Percentiles rank a stretch among this genome's conserved stretches.
Evolutionary conservation across 2,113 vertebrate genomes (phyloP).

Genomic region (Anarrhichthys ocellatus): DNA sequence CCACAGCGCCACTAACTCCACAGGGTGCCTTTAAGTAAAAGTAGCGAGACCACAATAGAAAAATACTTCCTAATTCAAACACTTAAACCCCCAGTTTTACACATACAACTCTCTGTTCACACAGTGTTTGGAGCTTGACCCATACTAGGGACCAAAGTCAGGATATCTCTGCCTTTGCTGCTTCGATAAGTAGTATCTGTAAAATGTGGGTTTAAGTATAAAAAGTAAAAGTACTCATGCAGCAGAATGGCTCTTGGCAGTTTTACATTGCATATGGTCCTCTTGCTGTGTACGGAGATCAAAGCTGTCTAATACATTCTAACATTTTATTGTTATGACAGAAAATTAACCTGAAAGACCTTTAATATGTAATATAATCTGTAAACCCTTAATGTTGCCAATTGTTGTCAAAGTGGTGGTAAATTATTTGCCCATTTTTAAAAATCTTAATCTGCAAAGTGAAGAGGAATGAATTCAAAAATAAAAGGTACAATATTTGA

Average conservation of each 20-base stretch:
- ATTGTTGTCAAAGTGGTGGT: neutral
- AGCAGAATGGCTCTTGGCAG: neutral
- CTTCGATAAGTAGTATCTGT: neutral
- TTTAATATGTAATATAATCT: neutral
- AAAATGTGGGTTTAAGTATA: neutral
- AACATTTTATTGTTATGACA: neutral
- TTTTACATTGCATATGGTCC: neutral
- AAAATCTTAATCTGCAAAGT: neutral
- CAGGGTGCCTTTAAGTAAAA: too few species aligned
- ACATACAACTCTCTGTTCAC: neutral
- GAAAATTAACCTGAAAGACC: neutral
- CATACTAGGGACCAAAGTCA: neutral
- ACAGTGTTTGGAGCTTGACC: neutral
- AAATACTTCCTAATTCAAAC: too few species aligned
- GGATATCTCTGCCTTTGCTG: neutral
- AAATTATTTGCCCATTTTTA: too few species aligned
- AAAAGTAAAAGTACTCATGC: neutral
- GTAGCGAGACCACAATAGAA: too few species aligned
- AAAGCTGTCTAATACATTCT: neutral
- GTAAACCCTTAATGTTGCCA: neutral
- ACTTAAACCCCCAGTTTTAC: too few species aligned
- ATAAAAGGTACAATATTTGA: too few species aligned
- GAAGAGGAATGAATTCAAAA: neutral
- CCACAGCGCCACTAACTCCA: too few species aligned
- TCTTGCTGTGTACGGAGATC: neutral